These are phyloP conservation scores for Drosophila pseudoobscura DNA, from an alignment of 1,140 invertebrate species.

Conservation along the genomic window DNA sequence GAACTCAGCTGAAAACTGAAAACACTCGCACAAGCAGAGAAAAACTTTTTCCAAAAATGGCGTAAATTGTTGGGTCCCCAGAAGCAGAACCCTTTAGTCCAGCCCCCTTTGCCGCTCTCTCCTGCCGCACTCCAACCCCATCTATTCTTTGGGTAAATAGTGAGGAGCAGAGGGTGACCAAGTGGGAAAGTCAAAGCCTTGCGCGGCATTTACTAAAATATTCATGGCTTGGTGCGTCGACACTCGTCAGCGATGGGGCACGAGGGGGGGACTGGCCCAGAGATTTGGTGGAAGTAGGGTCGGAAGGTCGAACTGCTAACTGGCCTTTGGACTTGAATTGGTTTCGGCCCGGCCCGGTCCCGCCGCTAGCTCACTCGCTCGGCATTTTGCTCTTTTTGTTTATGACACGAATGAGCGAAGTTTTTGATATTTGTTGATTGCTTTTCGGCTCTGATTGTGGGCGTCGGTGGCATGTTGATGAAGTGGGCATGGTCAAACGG, in stretches of 20 bases:
- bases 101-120: neutral
- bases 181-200: conserved; percentile 71
- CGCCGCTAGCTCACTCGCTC: conserved; percentile 11
- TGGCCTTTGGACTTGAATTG: conserved; percentile 57
- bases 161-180: conserved; percentile 60
- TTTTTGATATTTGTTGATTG: conserved; percentile 80
- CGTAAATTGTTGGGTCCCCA: conserved; percentile 65
- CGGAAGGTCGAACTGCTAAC: conserved; percentile 50
- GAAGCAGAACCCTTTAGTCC: conserved; percentile 43
- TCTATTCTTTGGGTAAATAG: conserved; percentile 48
- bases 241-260: conserved; percentile 36
- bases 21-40: conserved; percentile 20
- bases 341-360: conserved; percentile 1
- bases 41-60: conserved; percentile 69
- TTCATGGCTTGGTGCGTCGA: conserved; percentile 74
- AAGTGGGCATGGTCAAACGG: conserved; percentile 29
- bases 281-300: conserved; percentile 4
- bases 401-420: conserved; percentile 68
- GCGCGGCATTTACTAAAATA: conserved; percentile 77
- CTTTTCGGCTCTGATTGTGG: conserved; percentile 63
- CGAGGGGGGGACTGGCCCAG: neutral
- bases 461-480: conserved; percentile 24
- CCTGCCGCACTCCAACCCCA: conserved; percentile 1
- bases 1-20: conserved; percentile 52
- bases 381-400: conserved; percentile 58